Evolutionary conservation across 1,140 invertebrate genomes (phyloP), one percentile per base, ranked within the genome.

Genomic region (Frieseomelitta varia): DNA sequence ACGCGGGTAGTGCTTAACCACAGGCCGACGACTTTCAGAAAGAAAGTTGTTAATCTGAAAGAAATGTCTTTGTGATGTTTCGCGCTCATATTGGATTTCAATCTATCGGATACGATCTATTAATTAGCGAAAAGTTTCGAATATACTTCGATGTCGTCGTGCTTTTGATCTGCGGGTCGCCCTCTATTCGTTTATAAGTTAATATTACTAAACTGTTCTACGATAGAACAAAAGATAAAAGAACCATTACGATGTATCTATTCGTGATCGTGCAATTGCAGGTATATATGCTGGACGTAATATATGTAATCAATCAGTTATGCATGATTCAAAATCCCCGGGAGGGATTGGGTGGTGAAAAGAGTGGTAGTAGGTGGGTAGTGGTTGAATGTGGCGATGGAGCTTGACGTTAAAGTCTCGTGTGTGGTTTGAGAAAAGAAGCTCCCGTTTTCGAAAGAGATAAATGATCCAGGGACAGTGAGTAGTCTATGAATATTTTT

Each of bases 1-100:
- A 0, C 15, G 30, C 15, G 39, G 17, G 12, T 86, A 1, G 73
- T 21, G 1, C 90, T 47, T 1, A 53, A 55, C 90, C 90, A 91
- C 15, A 90, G 73, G 10, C 90, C 90, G n/a, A 86, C 61, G 8
- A 72, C 19, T 12, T 79, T 85, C 85, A 91, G 86, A 21, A 84
- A 74, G 75, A 91, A 81, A 6, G 55, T n/a, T 24, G 77, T 30
- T 2, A 90, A 2, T 11, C 51, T 85, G 39, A 90, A 81, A 17
- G 90, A 91, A 3, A 83, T 1, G 55, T 81, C 88, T 51, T 69
- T 75, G 17, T 6, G 19, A 0, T 65, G 10, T 21, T 30, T 30
- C 21, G 8, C 27, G 1, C 51, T 65, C 78, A 80, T 85, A n/a
- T 1, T 71, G 56, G 14, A 75, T 19, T 61, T 30, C 30, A 30